Conservation (phyloP, 2,113 vertebrate genomes). For the Cyphomyrus plagiostoma region DNA sequence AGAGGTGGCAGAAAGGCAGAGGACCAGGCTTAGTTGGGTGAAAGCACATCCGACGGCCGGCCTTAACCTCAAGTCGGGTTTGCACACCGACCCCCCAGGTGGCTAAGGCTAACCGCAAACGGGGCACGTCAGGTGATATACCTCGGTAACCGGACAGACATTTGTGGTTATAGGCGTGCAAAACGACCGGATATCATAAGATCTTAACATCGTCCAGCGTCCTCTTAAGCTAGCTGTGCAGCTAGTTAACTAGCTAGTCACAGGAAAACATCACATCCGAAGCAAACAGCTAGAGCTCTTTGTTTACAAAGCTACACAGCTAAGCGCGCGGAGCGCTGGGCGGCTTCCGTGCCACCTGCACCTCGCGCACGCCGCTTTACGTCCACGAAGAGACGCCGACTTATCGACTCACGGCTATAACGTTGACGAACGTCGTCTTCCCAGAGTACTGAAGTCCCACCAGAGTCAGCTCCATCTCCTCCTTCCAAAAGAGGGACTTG, state of each 20-base stretch:
- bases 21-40: neutral
- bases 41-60: neutral
- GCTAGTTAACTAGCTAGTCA: neutral
- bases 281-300: neutral
- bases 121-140: neutral
- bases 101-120: neutral
- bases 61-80: neutral
- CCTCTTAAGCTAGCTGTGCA: neutral
- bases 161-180: neutral
- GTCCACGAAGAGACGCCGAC: neutral
- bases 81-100: neutral
- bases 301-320: neutral
- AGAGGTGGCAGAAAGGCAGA: neutral
- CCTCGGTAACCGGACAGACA: neutral
- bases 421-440: slow-evolving; percentile 84
- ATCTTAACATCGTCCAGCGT: neutral
- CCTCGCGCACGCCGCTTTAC: neutral
- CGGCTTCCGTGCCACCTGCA: neutral
- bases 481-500: slow-evolving; percentile 78
- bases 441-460: slow-evolving; percentile 83
- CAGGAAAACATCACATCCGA: neutral
- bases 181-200: neutral
- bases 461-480: slow-evolving; percentile 84
- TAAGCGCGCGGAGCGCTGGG: neutral
- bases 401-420: slow-evolving; percentile 71